phyloP scores from a whole-genome alignment of 2,113 vertebrate genomes.

The Semnornis frantzii region DNA sequence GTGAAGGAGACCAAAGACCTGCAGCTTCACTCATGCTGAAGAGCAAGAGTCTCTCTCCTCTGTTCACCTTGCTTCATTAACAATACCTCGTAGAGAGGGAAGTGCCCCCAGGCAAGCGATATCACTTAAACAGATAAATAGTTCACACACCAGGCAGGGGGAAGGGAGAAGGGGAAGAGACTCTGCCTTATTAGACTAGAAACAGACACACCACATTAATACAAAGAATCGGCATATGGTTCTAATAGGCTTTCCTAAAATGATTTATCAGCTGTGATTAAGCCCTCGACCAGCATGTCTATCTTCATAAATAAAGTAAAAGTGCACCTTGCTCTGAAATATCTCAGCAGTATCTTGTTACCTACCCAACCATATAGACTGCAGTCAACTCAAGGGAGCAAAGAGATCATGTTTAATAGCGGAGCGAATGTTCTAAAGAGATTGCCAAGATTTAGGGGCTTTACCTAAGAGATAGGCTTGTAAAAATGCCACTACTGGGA shows the following conservation, averaged over 20 bases:
- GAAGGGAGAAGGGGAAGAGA: slow-evolving; percentile 41
- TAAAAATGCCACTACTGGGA: slow-evolving; percentile 68
- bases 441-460: slow-evolving; percentile 73
- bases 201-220: slow-evolving; percentile 78
- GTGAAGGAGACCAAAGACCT: background rate
- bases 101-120: slow-evolving; percentile 63
- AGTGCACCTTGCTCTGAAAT: slow-evolving; percentile 82
- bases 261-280: slow-evolving; percentile 87
- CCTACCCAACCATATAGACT: slow-evolving; percentile 56
- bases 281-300: slow-evolving; percentile 77
- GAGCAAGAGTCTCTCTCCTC: background rate
- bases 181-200: slow-evolving; percentile 72
- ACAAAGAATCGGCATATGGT: slow-evolving; percentile 82
- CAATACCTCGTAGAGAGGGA: slow-evolving; percentile 40
- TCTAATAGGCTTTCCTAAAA: slow-evolving; percentile 81
- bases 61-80: slow-evolving; percentile 66
- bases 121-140: slow-evolving; percentile 78
- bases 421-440: slow-evolving; percentile 39
- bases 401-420: slow-evolving; percentile 66
- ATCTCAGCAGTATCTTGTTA: slow-evolving; percentile 79
- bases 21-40: background rate
- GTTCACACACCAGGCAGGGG: slow-evolving; percentile 22
- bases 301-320: slow-evolving; percentile 86
- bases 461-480: slow-evolving; percentile 74
- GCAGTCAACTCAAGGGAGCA: slow-evolving; percentile 70